Evolutionary conservation across 2,797 vertebrate species (phyloP), one percentile per base, ranked within the genome.

Genomic region (Neosalanx taihuensis): DNA sequence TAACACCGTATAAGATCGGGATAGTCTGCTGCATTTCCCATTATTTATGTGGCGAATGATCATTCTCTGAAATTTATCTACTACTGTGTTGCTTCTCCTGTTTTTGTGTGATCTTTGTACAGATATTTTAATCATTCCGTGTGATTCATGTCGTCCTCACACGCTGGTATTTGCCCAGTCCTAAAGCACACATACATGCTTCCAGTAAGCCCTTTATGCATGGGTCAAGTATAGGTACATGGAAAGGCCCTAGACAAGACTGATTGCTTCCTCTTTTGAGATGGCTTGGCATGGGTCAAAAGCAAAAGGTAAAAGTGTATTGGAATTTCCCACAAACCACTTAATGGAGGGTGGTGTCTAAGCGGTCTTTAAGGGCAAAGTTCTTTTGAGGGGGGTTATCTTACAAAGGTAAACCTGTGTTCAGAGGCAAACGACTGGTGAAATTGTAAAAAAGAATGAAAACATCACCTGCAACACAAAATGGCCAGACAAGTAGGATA

Each of bases 11-110:
- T 77, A 70, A 79, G 81, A 57, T 23, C 30, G 68, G 26, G 85
- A 72, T 75, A 76, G 75, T 81, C 76, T 72, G 74, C 53, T 76
- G 1, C 17, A 65, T 64, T 70, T 74, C 70, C 72, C 60, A 75
- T 73, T 74, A 74, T 76, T 65, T 76, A 75, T 80, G 78, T 76
- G 80, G 41, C 12, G 41, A 83, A 89, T 85, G 79, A 82, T 80
- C 67, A 33, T 69, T 82, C 81, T 63, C 63, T 56, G 86, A 85
- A 87, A 86, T 84, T 73, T 77, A 85, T 83, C 79, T 72, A 78
- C 59, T 77, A 83, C 81, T 76, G 7, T 83, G 78, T 58, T 80
- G 78, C 80, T 77, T 81, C 86, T 87, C 86, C 83, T 85, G 87
- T 85, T 87, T 86, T 85, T 72, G 79, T 37, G 63, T 80, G 76